Conservation (phyloP, 2,797 vertebrate genomes). For the Poecilia picta region DNA sequence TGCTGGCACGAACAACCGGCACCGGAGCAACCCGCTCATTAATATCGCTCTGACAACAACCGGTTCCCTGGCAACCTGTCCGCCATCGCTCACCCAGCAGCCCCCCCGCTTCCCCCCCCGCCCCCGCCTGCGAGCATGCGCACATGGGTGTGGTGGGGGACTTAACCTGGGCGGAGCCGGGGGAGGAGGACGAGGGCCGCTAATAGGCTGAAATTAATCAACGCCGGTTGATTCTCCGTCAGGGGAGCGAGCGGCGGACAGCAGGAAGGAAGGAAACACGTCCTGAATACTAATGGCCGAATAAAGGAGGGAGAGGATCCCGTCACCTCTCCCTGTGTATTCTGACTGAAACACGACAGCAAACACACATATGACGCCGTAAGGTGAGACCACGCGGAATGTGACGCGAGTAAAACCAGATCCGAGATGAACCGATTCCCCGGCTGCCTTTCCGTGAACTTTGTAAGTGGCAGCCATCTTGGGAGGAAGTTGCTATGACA, state of each 20-base stretch:
- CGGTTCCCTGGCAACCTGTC: slow-evolving; percentile 79
- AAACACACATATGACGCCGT: neutral
- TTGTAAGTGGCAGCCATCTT: no score
- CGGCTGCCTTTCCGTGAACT: no score
- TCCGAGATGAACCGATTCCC: neutral
- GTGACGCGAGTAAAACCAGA: neutral
- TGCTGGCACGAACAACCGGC: slow-evolving; percentile 6
- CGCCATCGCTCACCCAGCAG: slow-evolving; percentile 82
- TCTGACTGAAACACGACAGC: neutral
- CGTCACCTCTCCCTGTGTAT: slow-evolving; percentile 27
- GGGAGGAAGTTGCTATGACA: no score
- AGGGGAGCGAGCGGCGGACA: slow-evolving; percentile 79
- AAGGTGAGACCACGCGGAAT: neutral
- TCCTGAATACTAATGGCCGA: slow-evolving; percentile 81
- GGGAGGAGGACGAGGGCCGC: slow-evolving; percentile 77
- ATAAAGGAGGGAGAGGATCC: slow-evolving; percentile 44
- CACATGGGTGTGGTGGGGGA: slow-evolving; percentile 66
- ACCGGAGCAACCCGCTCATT: slow-evolving; percentile 79
- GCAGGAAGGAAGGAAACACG: slow-evolving; percentile 70
- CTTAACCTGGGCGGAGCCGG: slow-evolving; percentile 80
- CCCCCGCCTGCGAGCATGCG: slow-evolving; percentile 67
- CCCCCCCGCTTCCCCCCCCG: no score
- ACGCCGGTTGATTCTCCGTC: slow-evolving; percentile 82
- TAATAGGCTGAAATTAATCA: slow-evolving; percentile 90
- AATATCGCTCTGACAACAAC: slow-evolving; percentile 87